These are phyloP conservation scores for Phortica okadai DNA, from an alignment of 2,888 invertebrate species.

Conservation along the genomic window DNA sequence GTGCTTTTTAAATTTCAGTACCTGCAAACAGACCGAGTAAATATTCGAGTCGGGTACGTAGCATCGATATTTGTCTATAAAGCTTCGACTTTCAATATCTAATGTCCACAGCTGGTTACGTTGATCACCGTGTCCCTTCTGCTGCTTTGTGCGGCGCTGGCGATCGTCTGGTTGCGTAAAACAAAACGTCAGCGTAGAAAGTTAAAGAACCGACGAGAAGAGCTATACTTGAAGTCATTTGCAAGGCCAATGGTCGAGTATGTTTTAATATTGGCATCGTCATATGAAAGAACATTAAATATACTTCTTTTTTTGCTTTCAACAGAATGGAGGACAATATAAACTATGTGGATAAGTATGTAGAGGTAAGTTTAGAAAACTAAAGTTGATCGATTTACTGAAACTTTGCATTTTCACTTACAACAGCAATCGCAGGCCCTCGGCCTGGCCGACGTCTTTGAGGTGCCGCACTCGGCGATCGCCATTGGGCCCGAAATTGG, in stretches of 20 bases:
- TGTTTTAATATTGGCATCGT: background rate
- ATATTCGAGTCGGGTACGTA: background rate
- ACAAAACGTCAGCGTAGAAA: background rate
- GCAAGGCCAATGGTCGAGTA: background rate
- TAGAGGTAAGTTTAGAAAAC: constrained; percentile 76
- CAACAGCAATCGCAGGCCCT: constrained; percentile 68
- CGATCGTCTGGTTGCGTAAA: background rate
- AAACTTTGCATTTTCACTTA: background rate
- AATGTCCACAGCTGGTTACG: background rate
- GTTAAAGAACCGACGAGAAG: background rate
- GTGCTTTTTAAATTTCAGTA: constrained; percentile 7
- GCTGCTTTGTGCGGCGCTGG: background rate
- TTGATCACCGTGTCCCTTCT: background rate
- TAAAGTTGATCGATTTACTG: background rate
- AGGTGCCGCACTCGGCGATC: constrained; percentile 70
- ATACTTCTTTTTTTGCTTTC: background rate
- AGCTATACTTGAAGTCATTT: background rate
- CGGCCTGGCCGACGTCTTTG: constrained; percentile 71
- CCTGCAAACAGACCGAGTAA: background rate
- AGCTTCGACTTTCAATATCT: background rate
- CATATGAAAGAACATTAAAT: background rate
- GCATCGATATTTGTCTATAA: background rate
- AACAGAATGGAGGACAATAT: constrained; percentile 78
- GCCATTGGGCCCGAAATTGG: constrained; percentile 79
- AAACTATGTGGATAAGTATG: constrained; percentile 79